A percentile compares a stretch with the other conserved stretches of the same genome.
phyloP scores from a whole-genome alignment of 1,140 invertebrate genomes.

The Ctenoplectra terminalis region DNA sequence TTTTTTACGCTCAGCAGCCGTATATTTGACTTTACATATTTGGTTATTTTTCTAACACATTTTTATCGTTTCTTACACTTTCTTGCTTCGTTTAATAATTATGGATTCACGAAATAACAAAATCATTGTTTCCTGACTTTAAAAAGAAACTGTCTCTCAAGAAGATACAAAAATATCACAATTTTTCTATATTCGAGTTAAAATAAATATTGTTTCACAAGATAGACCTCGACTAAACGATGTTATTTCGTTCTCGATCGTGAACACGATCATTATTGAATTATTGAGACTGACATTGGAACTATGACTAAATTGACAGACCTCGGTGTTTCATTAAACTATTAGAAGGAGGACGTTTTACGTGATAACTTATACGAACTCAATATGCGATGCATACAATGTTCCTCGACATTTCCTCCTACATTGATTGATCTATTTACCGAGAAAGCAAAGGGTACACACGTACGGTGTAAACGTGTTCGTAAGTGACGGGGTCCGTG shows the following conservation, averaged over 20 bases:
- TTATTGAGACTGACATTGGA: slow-evolving; percentile 2
- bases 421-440: slow-evolving; percentile 45
- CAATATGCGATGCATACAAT: neutral
- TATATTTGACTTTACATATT: no score
- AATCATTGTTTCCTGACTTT: neutral
- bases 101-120: no score
- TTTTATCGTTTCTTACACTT: no score
- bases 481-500: slow-evolving; percentile 34
- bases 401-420: neutral
- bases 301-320: slow-evolving; percentile 2
- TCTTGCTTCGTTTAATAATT: no score
- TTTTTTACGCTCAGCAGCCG: no score
- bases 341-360: neutral
- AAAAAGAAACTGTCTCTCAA: no score
- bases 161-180: no score
- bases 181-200: no score
- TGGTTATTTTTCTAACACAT: no score
- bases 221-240: neutral
- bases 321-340: neutral
- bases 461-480: slow-evolving; percentile 31
- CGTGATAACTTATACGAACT: neutral
- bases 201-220: no score
- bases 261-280: neutral
- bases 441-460: slow-evolving; percentile 32
- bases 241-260: neutral